Evolutionary conservation across 2,797 vertebrate species (phyloP).

Genomic region (Carapus acus): DNA sequence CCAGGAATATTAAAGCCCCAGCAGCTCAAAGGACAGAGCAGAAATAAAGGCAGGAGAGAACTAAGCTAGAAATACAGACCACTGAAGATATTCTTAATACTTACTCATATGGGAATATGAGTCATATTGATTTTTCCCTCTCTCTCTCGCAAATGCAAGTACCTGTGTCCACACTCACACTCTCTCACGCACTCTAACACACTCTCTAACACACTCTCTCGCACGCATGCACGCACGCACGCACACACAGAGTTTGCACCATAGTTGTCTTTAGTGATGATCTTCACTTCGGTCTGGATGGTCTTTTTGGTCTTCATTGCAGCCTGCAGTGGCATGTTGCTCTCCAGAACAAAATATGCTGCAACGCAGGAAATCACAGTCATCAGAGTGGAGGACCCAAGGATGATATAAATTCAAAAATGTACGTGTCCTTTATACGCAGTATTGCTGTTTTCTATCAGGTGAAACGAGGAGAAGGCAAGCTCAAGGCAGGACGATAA

Average conservation of each 20-base stretch:
- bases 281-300: conserved; percentile 45
- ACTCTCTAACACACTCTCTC: too few relatives aligned
- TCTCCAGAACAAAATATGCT: conserved; percentile 72
- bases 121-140: too few relatives aligned
- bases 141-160: background rate
- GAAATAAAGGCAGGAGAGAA: too few relatives aligned
- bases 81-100: too few relatives aligned
- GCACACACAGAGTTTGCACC: conserved; percentile 54
- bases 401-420: background rate
- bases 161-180: conserved; percentile 1
- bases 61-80: too few relatives aligned
- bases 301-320: conserved; percentile 60
- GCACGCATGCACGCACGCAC: background rate
- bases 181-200: too few relatives aligned
- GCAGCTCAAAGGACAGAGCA: too few relatives aligned
- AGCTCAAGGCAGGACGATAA: too few relatives aligned
- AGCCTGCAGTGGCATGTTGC: conserved; percentile 60
- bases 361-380: background rate
- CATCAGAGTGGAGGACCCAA: background rate
- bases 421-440: background rate
- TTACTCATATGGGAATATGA: too few relatives aligned
- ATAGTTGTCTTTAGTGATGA: conserved; percentile 59
- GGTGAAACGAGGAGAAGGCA: too few relatives aligned
- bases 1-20: too few relatives aligned
- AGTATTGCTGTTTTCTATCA: too few relatives aligned